A percentile compares a stretch with the other conserved stretches of the same genome.
Evolutionary conservation across 2,797 vertebrate genomes (phyloP).

Genomic region (Schizothorax lantsangensis): DNA sequence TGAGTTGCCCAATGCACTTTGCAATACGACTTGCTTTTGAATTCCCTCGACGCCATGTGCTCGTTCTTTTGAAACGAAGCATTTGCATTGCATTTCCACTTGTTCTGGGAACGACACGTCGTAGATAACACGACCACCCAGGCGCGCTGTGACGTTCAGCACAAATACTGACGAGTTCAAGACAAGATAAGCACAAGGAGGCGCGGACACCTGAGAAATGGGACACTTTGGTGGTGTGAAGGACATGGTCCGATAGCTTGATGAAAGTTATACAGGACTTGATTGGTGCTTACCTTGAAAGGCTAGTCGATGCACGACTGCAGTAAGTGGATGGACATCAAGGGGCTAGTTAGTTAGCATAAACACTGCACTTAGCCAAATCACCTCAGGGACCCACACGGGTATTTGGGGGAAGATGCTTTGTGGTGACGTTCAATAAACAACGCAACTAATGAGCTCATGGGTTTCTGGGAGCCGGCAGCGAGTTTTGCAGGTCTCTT

Average conservation of each 20-base stretch:
- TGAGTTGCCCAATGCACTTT: background rate
- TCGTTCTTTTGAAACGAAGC: constrained; percentile 71
- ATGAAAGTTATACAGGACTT: constrained; percentile 64
- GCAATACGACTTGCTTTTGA: constrained; percentile 22
- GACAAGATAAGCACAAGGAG: constrained; percentile 71
- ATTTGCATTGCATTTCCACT: constrained; percentile 69
- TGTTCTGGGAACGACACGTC: constrained; percentile 74
- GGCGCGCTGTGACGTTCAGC: constrained; percentile 53
- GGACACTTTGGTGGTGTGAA: constrained; percentile 67
- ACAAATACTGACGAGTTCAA: constrained; percentile 64
- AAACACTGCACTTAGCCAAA: constrained; percentile 78
- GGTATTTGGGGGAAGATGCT: constrained; percentile 69
- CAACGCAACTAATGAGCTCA: constrained; percentile 62
- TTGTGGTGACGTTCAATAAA: constrained; percentile 71
- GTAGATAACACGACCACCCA: constrained; percentile 79
- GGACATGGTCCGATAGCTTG: constrained; percentile 63
- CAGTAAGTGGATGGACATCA: constrained; percentile 67
- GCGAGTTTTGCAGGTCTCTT: constrained; percentile 22
- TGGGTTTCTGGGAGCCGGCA: constrained; percentile 57
- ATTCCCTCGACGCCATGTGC: constrained; percentile 41
- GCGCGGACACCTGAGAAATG: constrained; percentile 62
- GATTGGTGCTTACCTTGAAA: constrained; percentile 55
- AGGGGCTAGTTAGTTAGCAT: constrained; percentile 74
- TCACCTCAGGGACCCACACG: constrained; percentile 72
- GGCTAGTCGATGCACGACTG: constrained; percentile 57